Evolutionary conservation across 2,888 invertebrate species (phyloP).

Genomic region (Norana najaformis): DNA sequence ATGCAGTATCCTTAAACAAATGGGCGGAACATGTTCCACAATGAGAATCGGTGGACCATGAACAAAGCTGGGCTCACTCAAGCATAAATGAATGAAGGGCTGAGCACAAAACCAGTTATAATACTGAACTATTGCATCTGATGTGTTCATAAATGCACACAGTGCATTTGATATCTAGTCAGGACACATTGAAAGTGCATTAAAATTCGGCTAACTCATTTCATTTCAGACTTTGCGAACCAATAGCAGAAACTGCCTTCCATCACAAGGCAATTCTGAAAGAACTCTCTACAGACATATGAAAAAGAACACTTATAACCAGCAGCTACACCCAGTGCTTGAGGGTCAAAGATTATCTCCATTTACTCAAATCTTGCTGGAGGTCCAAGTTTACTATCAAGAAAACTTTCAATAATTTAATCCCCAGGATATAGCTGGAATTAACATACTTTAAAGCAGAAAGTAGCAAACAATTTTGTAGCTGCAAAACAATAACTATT

Average conservation of each 20-base stretch:
- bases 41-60: not conserved
- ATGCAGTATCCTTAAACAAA: not conserved
- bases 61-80: not conserved
- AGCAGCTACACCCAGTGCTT: not conserved
- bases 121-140: not conserved
- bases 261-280: not conserved
- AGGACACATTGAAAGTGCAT: not conserved
- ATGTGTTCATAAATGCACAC: not conserved
- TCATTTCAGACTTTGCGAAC: not conserved
- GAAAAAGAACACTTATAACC: not conserved
- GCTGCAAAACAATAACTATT: not conserved
- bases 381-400: not conserved
- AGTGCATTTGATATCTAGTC: not conserved
- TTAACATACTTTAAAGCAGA: not conserved
- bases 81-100: not conserved
- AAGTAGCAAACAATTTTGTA: too few species aligned
- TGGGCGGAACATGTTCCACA: slow-evolving; percentile 1
- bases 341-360: not conserved
- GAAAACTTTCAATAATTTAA: not conserved
- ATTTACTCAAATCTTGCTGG: not conserved
- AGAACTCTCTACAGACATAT: not conserved
- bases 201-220: not conserved
- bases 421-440: too few species aligned
- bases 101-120: slow-evolving; percentile 15
- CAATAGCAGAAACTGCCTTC: not conserved